Percentiles rank a stretch among this genome's conserved stretches.
phyloP scores from a whole-genome alignment of 2,797 vertebrate genomes.

The Chiropotes sagulatus region DNA sequence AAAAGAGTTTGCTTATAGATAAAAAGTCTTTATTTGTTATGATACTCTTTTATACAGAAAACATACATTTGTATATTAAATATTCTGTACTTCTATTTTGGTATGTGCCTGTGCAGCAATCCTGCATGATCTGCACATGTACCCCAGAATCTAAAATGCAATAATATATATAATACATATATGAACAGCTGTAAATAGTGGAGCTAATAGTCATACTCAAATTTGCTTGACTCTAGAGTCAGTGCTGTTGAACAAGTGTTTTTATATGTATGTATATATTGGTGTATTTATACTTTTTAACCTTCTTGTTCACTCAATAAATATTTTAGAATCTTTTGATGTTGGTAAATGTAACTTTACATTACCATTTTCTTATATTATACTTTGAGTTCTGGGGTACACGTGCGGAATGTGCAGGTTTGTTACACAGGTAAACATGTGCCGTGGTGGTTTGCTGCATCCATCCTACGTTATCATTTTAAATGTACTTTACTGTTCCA shows the following conservation, averaged over 20 bases:
- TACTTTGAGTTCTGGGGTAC: no score
- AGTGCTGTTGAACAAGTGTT: neutral
- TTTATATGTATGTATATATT: neutral
- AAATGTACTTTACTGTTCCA: neutral
- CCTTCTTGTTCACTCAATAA: neutral
- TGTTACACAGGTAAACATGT: no score
- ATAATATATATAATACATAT: no score
- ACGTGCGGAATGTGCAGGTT: rapidly evolving
- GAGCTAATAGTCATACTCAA: neutral
- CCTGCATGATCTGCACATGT: no score
- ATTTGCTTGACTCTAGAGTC: neutral
- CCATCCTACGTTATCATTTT: neutral
- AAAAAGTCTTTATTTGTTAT: neutral
- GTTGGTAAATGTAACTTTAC: neutral
- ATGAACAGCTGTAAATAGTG: neutral
- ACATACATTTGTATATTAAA: neutral
- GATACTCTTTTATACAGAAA: neutral
- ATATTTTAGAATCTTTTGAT: neutral
- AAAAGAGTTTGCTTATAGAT: neutral
- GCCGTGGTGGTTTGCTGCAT: no score
- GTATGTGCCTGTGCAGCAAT: no score
- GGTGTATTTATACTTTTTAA: neutral
- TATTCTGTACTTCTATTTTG: neutral
- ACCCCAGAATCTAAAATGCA: no score
- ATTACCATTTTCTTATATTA: no score